Evolutionary conservation across 2,888 invertebrate species (phyloP).

Genomic region (Eristalis tenax): DNA sequence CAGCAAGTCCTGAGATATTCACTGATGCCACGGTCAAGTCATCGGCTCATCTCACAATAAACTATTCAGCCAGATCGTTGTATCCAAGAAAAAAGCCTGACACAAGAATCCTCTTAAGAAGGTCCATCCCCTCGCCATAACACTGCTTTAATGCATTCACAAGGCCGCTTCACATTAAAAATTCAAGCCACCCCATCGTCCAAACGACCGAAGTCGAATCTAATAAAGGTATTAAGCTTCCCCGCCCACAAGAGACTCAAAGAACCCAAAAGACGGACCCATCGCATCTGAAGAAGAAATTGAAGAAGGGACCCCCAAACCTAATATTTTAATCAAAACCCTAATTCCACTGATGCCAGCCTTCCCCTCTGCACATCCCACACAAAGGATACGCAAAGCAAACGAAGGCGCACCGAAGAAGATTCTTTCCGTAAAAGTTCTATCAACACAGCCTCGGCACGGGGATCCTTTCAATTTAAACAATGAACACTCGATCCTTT

Average conservation of each 20-base stretch:
- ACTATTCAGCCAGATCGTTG: no score
- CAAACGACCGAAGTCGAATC: neutral
- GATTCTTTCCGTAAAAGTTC: neutral
- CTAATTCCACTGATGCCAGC: neutral
- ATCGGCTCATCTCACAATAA: no score
- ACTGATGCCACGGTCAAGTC: no score
- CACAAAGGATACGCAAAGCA: neutral
- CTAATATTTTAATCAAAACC: neutral
- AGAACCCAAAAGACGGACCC: neutral
- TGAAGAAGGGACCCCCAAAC: neutral
- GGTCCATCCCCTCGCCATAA: neutral
- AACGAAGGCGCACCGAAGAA: neutral
- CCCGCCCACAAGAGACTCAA: neutral
- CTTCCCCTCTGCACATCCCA: neutral
- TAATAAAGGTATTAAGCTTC: neutral
- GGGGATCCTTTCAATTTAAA: constrained; percentile 16
- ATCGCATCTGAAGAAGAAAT: neutral
- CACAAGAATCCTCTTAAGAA: neutral
- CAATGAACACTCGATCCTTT: constrained; percentile 25
- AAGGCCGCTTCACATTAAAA: neutral
- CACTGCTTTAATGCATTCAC: neutral
- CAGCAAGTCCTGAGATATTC: no score
- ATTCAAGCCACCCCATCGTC: neutral
- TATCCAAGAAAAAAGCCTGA: no score
- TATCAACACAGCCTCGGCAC: neutral